A percentile compares a stretch with the other conserved stretches of the same genome.
phyloP scores from a whole-genome alignment of 2,888 invertebrate genomes.

The Athrips mouffetella region DNA sequence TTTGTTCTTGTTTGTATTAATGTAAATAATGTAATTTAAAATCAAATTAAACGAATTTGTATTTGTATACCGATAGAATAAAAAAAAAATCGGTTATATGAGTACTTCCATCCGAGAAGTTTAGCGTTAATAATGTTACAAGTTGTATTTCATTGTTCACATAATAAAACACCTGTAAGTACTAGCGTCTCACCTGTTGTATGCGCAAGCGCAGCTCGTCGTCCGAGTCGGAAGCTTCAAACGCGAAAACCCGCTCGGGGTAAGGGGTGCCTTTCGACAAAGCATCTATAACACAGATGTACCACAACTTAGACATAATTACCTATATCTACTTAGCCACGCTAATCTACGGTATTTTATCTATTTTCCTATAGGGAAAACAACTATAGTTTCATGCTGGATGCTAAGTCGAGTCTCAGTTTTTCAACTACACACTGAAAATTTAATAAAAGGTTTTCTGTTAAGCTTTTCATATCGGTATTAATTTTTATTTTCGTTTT shows the following conservation, averaged over 20 bases:
- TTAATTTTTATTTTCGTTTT: too few relatives aligned
- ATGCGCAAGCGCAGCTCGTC: constrained; percentile 74
- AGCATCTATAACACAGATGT: constrained; percentile 77
- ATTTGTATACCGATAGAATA: too few relatives aligned
- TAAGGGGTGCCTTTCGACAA: constrained; percentile 76
- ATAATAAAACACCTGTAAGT: not conserved
- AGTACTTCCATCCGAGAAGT: too few relatives aligned
- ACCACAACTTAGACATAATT: constrained; percentile 55
- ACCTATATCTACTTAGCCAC: not conserved
- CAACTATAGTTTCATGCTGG: not conserved
- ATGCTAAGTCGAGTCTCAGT: not conserved
- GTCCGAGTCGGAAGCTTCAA: constrained; percentile 71
- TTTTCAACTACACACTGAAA: too few relatives aligned
- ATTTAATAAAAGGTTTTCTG: too few relatives aligned
- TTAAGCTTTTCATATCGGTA: too few relatives aligned
- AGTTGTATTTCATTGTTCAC: too few relatives aligned
- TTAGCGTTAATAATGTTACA: too few relatives aligned
- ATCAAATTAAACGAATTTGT: too few relatives aligned
- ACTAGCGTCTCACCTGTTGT: constrained; percentile 59
- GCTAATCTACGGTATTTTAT: not conserved
- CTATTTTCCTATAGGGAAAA: not conserved
- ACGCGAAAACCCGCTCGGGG: constrained; percentile 73
- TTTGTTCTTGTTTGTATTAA: too few relatives aligned
- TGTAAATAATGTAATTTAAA: too few relatives aligned
- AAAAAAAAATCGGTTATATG: too few relatives aligned